phyloP scores from a whole-genome alignment of 2,888 invertebrate species.

The Mystacides longicornis region DNA sequence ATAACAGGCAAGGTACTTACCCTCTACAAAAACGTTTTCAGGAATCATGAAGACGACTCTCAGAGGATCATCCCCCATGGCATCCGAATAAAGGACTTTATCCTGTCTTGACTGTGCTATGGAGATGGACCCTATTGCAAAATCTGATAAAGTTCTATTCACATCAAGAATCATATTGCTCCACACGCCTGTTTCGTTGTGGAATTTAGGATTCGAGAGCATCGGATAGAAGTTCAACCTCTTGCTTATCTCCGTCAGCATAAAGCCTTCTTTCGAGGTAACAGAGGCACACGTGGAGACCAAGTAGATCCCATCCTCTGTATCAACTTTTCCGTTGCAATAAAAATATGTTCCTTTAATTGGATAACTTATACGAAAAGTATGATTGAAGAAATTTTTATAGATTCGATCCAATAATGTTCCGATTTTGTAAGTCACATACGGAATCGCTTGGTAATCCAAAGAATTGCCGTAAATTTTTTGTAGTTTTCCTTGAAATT shows the following conservation, averaged over 20 bases:
- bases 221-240: constrained; percentile 15
- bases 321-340: constrained; percentile 4
- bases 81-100: constrained; percentile 11
- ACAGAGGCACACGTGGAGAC: constrained; percentile 2
- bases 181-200: constrained; percentile 10
- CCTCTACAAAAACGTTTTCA: constrained; percentile 13
- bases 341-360: background rate
- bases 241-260: constrained; percentile 14
- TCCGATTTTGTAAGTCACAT: background rate
- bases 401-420: background rate
- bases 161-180: constrained; percentile 19
- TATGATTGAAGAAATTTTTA: constrained; percentile 14
- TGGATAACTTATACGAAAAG: constrained; percentile 12
- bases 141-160: constrained; percentile 14
- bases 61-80: constrained; percentile 18
- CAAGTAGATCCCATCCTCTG: background rate
- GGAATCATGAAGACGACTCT: constrained; percentile 15
- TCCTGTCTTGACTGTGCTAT: constrained; percentile 16
- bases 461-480: constrained; percentile 2
- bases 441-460: background rate
- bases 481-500: constrained; percentile 10
- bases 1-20: constrained; percentile 2
- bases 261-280: constrained; percentile 13
- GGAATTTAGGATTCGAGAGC: constrained; percentile 10
- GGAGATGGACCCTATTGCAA: constrained; percentile 20